Conservation (phyloP, 2,113 vertebrate species). For the Odocoileus virginianus region DNA sequence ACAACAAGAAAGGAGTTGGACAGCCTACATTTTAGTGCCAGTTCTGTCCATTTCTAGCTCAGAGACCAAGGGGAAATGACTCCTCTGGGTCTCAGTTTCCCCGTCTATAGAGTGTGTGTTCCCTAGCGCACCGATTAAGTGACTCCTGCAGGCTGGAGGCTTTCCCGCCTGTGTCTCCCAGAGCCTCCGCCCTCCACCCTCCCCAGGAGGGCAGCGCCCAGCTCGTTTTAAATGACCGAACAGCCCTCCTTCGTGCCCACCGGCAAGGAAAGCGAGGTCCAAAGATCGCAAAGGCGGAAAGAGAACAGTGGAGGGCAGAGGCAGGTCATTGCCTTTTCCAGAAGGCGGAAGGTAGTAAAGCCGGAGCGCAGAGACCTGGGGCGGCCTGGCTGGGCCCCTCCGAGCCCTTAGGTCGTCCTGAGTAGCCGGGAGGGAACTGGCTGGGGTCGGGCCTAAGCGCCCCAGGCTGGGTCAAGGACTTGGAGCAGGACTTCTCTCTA, state of each 20-base stretch:
- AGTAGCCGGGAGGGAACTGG: neutral
- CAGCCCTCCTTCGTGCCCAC: rapidly evolving
- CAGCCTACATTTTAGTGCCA: neutral
- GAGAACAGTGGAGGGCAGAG: rapidly evolving
- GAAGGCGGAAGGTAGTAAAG: rapidly evolving
- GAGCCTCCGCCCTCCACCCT: neutral
- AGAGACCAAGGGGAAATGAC: neutral
- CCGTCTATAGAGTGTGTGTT: rapidly evolving
- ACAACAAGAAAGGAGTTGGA: neutral
- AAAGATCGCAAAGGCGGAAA: rapidly evolving
- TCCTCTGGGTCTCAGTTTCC: neutral
- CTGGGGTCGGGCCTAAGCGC: neutral
- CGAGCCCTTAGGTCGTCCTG: neutral
- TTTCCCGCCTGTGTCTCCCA: neutral
- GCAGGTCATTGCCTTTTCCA: rapidly evolving
- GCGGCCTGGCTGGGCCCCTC: rapidly evolving
- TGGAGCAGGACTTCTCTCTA: neutral
- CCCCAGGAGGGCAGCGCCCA: neutral
- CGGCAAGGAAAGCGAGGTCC: neutral
- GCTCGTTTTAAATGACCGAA: neutral
- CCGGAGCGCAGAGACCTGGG: neutral
- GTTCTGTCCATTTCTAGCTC: neutral
- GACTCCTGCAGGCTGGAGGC: neutral
- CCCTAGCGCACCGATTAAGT: rapidly evolving
- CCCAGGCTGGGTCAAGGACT: neutral